phyloP scores from a whole-genome alignment of 2,797 vertebrate species.

The Orientallactaga sibirica region DNA sequence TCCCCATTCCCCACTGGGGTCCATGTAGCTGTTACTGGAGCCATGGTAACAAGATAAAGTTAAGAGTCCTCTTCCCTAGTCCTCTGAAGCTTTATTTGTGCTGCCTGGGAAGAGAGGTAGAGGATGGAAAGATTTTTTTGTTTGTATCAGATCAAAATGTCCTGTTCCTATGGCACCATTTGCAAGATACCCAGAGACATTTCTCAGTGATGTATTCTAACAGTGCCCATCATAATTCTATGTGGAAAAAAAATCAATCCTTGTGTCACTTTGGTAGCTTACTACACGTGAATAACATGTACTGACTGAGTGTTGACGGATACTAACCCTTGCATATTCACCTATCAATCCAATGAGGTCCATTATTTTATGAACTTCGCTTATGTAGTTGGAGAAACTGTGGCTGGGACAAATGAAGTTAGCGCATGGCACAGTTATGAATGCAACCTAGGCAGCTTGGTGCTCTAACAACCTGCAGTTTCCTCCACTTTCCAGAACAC shows the following conservation, averaged over 20 bases:
- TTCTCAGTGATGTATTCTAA: too few species aligned
- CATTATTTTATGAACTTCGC: background rate
- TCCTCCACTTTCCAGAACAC: too few species aligned
- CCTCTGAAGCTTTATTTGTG: background rate
- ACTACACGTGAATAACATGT: background rate
- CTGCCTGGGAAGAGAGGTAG: background rate
- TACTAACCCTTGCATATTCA: background rate
- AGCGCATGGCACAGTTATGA: background rate
- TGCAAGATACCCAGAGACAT: too few species aligned
- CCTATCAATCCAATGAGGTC: too few species aligned
- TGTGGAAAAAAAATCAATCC: too few species aligned
- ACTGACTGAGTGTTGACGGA: background rate
- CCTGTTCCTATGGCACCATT: too few species aligned
- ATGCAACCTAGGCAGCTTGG: background rate
- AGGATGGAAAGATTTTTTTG: background rate
- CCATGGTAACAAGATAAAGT: background rate
- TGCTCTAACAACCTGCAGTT: too few species aligned
- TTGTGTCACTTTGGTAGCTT: too few species aligned
- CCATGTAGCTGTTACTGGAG: background rate
- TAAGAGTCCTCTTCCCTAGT: accelerated
- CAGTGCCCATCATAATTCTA: too few species aligned
- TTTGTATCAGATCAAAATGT: too few species aligned
- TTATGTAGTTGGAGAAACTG: too few species aligned
- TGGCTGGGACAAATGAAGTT: too few species aligned
- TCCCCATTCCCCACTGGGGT: accelerated